phyloP scores from a whole-genome alignment of 2,888 invertebrate species.

The Cyclophora albipunctata region DNA sequence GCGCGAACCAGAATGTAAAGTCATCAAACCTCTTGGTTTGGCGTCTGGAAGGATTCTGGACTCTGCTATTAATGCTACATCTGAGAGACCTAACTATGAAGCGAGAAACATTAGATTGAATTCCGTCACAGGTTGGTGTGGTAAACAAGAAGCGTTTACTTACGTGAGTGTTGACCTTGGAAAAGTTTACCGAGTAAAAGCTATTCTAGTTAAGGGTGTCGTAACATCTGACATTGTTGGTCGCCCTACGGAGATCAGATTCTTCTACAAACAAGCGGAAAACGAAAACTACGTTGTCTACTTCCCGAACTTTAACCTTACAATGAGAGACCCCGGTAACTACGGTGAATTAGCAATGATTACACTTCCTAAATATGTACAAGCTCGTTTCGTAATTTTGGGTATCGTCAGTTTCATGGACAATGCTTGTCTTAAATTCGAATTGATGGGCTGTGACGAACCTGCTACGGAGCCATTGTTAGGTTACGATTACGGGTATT shows the following conservation, averaged over 20 bases:
- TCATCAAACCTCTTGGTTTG: constrained; percentile 92
- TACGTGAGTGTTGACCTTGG: constrained; percentile 97
- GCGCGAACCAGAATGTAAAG: constrained; percentile 94
- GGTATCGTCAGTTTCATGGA: constrained; percentile 98
- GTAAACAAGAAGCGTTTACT: constrained; percentile 97
- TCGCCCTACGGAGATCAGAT: constrained; percentile 95
- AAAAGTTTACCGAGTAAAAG: constrained; percentile 93
- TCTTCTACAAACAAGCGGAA: constrained; percentile 97
- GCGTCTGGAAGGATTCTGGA: constrained; percentile 95
- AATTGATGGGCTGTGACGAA: constrained; percentile 96
- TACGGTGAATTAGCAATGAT: constrained; percentile 98
- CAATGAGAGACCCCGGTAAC: constrained; percentile 95
- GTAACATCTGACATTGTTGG: constrained; percentile 97
- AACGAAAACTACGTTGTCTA: constrained; percentile 96
- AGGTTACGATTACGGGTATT: constrained; percentile 94
- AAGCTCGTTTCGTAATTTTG: constrained; percentile 94
- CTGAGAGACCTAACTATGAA: constrained; percentile 94
- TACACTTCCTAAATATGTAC: constrained; percentile 93
- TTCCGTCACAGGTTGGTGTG: constrained; percentile 97
- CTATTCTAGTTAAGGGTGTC: constrained; percentile 94
- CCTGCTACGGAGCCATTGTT: constrained; percentile 87
- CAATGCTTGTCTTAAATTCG: constrained; percentile 96
- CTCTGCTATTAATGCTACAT: constrained; percentile 95
- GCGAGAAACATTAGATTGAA: constrained; percentile 91
- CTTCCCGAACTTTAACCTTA: constrained; percentile 96